phyloP scores from a whole-genome alignment of 2,888 invertebrate species.

The Masnerella sp. region DNA sequence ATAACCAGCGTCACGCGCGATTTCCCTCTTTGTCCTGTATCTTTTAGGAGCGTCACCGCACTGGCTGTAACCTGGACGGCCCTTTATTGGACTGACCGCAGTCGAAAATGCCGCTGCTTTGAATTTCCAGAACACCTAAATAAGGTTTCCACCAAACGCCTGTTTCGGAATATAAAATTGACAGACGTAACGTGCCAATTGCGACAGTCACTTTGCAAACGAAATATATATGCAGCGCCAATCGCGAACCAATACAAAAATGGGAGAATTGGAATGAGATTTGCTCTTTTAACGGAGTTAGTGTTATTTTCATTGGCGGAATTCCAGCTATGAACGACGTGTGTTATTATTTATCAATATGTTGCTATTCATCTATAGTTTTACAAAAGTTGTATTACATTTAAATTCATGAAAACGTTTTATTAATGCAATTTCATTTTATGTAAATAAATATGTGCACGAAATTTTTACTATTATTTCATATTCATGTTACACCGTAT shows the following conservation, averaged over 20 bases:
- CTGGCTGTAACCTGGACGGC: constrained; percentile 28
- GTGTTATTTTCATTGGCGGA: neutral
- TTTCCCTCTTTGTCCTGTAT: constrained; percentile 45
- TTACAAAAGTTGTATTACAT: too few relatives aligned
- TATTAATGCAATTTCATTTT: too few relatives aligned
- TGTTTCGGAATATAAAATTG: constrained; percentile 33
- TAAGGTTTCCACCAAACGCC: constrained; percentile 36
- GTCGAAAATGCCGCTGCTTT: constrained; percentile 36
- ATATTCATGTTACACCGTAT: too few relatives aligned
- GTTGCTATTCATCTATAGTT: too few relatives aligned
- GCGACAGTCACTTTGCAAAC: constrained; percentile 8
- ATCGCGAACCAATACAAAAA: constrained; percentile 1
- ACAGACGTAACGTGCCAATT: constrained; percentile 14
- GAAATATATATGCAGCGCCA: neutral
- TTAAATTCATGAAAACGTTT: too few relatives aligned
- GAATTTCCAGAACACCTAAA: constrained; percentile 38
- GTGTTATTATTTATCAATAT: too few relatives aligned
- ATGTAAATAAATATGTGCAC: too few relatives aligned
- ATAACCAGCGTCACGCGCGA: constrained; percentile 32
- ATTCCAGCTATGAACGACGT: too few relatives aligned
- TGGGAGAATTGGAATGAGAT: neutral
- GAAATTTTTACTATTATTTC: too few relatives aligned
- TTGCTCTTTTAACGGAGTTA: neutral
- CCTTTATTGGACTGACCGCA: constrained; percentile 47
- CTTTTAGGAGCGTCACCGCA: constrained; percentile 37